Evolutionary conservation across 2,888 invertebrate genomes (phyloP).

Genomic region (Venusia cambrica): DNA sequence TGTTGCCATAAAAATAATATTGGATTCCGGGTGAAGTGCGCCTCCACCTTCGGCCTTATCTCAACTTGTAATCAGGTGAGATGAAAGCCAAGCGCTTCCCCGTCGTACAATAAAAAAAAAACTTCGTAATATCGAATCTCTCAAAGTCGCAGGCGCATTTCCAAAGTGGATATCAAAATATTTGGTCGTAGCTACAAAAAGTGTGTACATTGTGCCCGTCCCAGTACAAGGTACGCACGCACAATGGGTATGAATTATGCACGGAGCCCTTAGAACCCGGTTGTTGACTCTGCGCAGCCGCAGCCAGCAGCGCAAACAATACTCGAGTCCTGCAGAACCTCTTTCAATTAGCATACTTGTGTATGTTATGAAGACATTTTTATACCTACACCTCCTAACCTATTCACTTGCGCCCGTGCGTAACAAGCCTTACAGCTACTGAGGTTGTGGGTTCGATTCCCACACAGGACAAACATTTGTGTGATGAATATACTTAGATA

Average conservation of each 20-base stretch:
- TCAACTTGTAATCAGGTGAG: too few species aligned
- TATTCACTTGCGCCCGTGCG: slow-evolving; percentile 7
- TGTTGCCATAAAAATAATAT: too few species aligned
- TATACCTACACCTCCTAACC: slow-evolving; percentile 9
- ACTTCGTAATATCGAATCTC: too few species aligned
- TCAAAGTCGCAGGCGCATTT: slow-evolving; percentile 4
- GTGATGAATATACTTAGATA: too few species aligned
- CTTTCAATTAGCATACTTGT: slow-evolving; percentile 40
- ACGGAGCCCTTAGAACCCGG: slow-evolving; percentile 50
- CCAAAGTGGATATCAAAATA: slow-evolving; percentile 15
- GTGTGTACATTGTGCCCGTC: slow-evolving; percentile 11
- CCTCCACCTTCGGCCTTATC: too few species aligned
- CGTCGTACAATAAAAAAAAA: too few species aligned
- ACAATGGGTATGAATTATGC: slow-evolving; percentile 69
- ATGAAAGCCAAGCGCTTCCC: too few species aligned
- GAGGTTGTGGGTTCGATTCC: too few species aligned
- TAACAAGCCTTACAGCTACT: too few species aligned
- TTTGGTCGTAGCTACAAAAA: slow-evolving; percentile 13
- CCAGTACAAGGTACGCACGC: slow-evolving; percentile 19
- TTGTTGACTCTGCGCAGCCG: slow-evolving; percentile 52
- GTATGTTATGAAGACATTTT: slow-evolving; percentile 25
- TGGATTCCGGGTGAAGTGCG: too few species aligned
- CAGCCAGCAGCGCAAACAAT: slow-evolving; percentile 37
- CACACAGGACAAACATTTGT: too few species aligned
- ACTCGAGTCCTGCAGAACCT: slow-evolving; percentile 35